Evolutionary conservation across 2,888 invertebrate species (phyloP), one percentile per base, ranked within the genome.

Genomic region (Rapana venosa): DNA sequence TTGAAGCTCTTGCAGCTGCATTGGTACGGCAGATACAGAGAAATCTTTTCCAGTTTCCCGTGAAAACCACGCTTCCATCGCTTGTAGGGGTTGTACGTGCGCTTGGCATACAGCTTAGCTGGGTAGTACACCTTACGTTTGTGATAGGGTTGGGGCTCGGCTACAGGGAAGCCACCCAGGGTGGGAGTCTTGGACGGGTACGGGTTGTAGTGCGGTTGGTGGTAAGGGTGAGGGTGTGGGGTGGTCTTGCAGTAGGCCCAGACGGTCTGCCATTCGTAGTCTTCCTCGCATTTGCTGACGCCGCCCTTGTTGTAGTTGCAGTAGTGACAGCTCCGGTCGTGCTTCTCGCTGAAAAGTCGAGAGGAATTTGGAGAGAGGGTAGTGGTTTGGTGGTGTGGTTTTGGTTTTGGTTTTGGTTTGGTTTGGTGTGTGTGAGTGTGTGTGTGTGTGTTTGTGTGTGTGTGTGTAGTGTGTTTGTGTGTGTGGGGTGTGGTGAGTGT

Each of bases 231-330:
- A 11, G 88, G 83, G 0, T 83, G n/a, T 47, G 13, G 22, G 61
- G 77, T 32, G 85, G 85, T 66, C 66, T 88, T 91, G 81, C 91
- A 91, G 90, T 91, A 91, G 32, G 91, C 91, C 91, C 89, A 90
- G 26, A 91, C 91, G 47, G 87, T 47, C 35, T 77, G 84, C 90
- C 90, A 91, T 32, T 91, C 90, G 90, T 90, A 91, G 79, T 91
- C 90, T 56, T 91, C 91, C 13, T 88, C 91, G 61, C 91, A 91
- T 56, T 90, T 91, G 88, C 88, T 90, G 61, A 90, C 74, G 15
- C 90, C 90, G 11, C 70, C 83, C n/a, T 87, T 77, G 30, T 32
- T 30, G 85, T 88, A 70, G 58, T 56, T 81, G 58, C 91, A 91
- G 85, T 90, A 84, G 85, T 91, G 91, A 70, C 91, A 91, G 81